These are phyloP conservation scores for Meghimatium bilineatum DNA, from an alignment of 2,888 invertebrate genomes.

Conservation along the genomic window DNA sequence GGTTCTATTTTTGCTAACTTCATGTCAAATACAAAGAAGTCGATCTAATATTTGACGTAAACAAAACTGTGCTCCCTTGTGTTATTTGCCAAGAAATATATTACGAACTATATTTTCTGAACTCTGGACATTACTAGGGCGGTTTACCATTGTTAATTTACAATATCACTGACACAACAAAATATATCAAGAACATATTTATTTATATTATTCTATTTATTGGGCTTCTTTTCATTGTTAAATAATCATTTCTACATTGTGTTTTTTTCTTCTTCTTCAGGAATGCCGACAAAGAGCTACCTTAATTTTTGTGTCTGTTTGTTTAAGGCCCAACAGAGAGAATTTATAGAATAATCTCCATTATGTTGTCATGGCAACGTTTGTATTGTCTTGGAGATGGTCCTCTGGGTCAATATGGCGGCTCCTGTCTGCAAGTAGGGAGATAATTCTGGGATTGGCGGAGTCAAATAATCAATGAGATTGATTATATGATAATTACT, in stretches of 20 bases:
- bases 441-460: neutral
- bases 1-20: too few species aligned
- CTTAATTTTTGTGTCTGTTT: conserved; percentile 46
- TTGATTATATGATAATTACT: neutral
- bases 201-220: conserved; percentile 13
- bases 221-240: conserved; percentile 42
- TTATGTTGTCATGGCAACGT: conserved; percentile 41
- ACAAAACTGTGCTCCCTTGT: too few species aligned
- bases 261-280: conserved; percentile 4
- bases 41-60: too few species aligned
- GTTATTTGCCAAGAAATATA: too few species aligned
- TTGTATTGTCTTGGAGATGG: conserved; percentile 43
- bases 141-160: too few species aligned
- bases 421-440: conserved; percentile 28
- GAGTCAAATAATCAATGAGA: conserved; percentile 20
- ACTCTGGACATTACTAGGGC: too few species aligned
- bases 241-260: conserved; percentile 48
- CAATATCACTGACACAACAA: neutral
- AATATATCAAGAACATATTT: neutral
- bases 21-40: too few species aligned
- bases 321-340: conserved; percentile 27
- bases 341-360: conserved; percentile 36
- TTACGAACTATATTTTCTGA: too few species aligned
- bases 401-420: conserved; percentile 33
- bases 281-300: conserved; percentile 31